phyloP scores from a whole-genome alignment of 1,140 invertebrate species.

The Trachymyrmex septentrionalis region DNA sequence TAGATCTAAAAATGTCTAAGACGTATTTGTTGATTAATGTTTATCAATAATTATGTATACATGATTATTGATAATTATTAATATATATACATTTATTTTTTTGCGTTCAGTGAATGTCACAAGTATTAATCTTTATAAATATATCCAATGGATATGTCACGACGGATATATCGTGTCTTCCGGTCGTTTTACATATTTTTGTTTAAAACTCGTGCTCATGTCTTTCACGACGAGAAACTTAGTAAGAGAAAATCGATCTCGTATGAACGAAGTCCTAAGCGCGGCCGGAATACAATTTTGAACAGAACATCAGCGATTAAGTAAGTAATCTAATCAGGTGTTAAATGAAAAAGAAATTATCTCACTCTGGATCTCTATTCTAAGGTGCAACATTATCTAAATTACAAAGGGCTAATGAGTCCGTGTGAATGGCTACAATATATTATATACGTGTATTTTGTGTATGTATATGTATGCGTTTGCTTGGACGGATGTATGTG shows the following conservation, averaged over 20 bases:
- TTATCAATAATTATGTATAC: conserved; percentile 25
- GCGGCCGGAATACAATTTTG: conserved; percentile 68
- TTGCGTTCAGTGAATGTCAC: conserved; percentile 37
- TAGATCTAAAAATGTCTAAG: conserved; percentile 4
- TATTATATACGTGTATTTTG: conserved; percentile 67
- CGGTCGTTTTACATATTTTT: conserved; percentile 35
- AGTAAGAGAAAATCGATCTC: conserved; percentile 67
- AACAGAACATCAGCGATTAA: conserved; percentile 69
- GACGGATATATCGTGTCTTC: neutral
- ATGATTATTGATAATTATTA: conserved; percentile 1
- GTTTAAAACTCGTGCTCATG: conserved; percentile 20
- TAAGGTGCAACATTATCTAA: conserved; percentile 82
- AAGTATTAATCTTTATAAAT: conserved; percentile 42
- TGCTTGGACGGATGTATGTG: conserved; percentile 24
- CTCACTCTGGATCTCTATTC: conserved; percentile 80
- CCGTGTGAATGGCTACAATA: conserved; percentile 70
- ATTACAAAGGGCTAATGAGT: conserved; percentile 66
- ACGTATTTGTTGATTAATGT: conserved; percentile 5
- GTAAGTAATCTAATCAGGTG: conserved; percentile 81
- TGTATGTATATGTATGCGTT: conserved; percentile 66
- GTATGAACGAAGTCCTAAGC: conserved; percentile 73
- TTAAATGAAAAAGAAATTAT: conserved; percentile 74
- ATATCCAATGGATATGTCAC: conserved; percentile 9
- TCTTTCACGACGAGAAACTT: conserved; percentile 57
- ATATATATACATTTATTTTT: neutral